Percentiles rank a stretch among this genome's conserved stretches.
These are phyloP conservation scores for Drosophila sordidula DNA, from an alignment of 2,888 invertebrate species.

Conservation along the genomic window DNA sequence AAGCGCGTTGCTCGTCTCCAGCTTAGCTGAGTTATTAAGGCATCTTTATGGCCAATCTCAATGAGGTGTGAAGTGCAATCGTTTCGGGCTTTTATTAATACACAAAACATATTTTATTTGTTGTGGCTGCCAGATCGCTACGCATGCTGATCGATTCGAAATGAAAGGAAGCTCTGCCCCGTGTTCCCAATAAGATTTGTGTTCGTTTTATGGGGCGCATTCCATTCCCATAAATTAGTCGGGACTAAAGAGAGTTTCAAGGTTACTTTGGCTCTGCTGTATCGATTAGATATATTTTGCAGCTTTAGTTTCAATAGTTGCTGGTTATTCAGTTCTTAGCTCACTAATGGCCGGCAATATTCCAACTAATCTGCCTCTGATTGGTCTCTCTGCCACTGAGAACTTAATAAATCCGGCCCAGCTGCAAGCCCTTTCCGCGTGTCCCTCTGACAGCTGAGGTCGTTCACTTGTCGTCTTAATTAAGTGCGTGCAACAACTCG, in stretches of 20 bases:
- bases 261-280: background rate
- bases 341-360: background rate
- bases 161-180: slow-evolving; percentile 8
- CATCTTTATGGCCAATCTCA: slow-evolving; percentile 84
- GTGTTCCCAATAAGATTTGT: slow-evolving; percentile 15
- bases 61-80: slow-evolving; percentile 84
- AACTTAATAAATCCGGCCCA: slow-evolving; percentile 47
- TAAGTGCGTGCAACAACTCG: slow-evolving; percentile 64
- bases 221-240: slow-evolving; percentile 19
- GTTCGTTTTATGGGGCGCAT: slow-evolving; percentile 13
- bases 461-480: slow-evolving; percentile 81
- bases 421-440: slow-evolving; percentile 11
- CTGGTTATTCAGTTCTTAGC: background rate
- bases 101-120: slow-evolving; percentile 76
- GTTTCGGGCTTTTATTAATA: slow-evolving; percentile 79
- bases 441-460: slow-evolving; percentile 68
- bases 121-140: slow-evolving; percentile 32
- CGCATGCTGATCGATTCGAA: slow-evolving; percentile 44
- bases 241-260: background rate
- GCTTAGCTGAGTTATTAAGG: slow-evolving; percentile 84
- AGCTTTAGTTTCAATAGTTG: background rate
- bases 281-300: background rate
- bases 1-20: slow-evolving; percentile 36
- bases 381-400: slow-evolving; percentile 22
- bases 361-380: background rate